Conservation (phyloP, 1,140 invertebrate species). For the Neodiprion pinetum region DNA sequence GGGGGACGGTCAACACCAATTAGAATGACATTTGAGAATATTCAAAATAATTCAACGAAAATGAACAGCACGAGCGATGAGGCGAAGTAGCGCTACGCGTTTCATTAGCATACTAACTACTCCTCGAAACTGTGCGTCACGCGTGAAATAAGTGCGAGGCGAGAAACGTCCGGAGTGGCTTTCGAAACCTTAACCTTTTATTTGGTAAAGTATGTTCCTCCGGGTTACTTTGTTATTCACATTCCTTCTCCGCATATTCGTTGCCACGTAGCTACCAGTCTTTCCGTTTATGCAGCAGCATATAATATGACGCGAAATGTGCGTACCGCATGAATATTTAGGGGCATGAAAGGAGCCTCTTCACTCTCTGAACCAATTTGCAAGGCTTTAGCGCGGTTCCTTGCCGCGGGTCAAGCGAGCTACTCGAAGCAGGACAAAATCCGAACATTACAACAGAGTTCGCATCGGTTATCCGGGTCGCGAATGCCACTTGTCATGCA, state of each 20-base stretch:
- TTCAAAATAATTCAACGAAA: conserved; percentile 52
- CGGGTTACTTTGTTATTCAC: background rate
- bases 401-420: too few relatives aligned
- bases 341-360: too few relatives aligned
- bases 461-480: background rate
- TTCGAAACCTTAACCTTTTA: background rate
- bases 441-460: too few relatives aligned
- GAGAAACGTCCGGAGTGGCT: background rate
- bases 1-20: conserved; percentile 29
- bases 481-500: conserved; percentile 2
- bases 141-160: conserved; percentile 12
- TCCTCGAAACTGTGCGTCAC: conserved; percentile 48
- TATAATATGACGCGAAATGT: too few relatives aligned
- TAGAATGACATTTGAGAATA: conserved; percentile 49
- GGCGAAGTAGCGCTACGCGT: conserved; percentile 34
- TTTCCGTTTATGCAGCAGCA: too few relatives aligned
- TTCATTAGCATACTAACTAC: conserved; percentile 61
- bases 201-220: background rate
- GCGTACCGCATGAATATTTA: too few relatives aligned
- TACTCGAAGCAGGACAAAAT: too few relatives aligned
- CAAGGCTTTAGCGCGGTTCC: too few relatives aligned
- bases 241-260: background rate
- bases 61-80: conserved; percentile 28
- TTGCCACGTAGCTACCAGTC: background rate
- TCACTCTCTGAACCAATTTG: background rate